These are phyloP conservation scores for Puma concolor DNA, from an alignment of 2,113 vertebrate species.

Conservation along the genomic window DNA sequence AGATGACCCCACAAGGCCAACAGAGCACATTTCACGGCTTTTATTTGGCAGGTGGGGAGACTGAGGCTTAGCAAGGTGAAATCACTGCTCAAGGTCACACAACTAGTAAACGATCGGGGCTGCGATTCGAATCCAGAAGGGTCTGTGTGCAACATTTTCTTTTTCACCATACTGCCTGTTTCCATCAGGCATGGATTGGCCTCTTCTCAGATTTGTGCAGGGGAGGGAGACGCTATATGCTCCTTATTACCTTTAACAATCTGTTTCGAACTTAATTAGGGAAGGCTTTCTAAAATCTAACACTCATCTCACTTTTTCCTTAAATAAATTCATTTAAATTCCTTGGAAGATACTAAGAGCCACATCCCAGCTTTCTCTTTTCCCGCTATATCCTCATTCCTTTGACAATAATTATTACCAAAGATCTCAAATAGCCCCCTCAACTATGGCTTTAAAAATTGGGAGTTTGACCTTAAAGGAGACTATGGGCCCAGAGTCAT, in stretches of 20 bases:
- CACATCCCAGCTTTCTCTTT: neutral
- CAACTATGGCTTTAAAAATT: neutral
- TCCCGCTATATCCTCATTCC: neutral
- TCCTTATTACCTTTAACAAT: neutral
- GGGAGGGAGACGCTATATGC: neutral
- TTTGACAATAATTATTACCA: neutral
- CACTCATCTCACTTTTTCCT: constrained; percentile 26
- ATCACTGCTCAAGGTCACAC: neutral
- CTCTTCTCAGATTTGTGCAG: neutral
- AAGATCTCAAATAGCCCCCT: neutral
- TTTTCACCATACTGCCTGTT: neutral
- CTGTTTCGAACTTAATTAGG: constrained; percentile 34
- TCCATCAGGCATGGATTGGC: neutral
- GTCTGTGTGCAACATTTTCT: neutral
- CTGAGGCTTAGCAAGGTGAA: neutral
- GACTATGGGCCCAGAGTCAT: neutral
- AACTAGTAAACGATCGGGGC: neutral
- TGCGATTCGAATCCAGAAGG: neutral
- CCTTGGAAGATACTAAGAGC: constrained; percentile 9
- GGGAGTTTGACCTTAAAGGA: neutral
- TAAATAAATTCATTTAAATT: constrained; percentile 60
- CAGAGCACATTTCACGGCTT: neutral
- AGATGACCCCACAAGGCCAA: too few relatives aligned
- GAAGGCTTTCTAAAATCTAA: constrained; percentile 32
- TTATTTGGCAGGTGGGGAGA: neutral